Conservation (phyloP, 2,888 invertebrate species). For the Mechanitis messenoides region DNA sequence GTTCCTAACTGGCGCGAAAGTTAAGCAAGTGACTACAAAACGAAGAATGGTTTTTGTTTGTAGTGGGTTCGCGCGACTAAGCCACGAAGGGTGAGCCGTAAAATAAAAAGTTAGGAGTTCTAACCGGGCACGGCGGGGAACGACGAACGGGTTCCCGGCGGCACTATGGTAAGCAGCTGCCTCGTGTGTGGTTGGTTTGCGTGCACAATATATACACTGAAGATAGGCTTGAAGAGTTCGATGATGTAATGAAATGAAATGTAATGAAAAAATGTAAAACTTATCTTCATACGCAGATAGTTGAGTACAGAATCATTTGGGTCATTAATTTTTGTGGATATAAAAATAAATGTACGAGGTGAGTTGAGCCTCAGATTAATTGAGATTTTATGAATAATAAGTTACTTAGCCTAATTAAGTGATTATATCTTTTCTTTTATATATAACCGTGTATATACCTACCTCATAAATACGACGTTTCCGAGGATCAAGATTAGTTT, state of each 20-base stretch:
- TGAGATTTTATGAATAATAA: not conserved
- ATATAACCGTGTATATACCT: not conserved
- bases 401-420: not conserved
- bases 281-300: too few species aligned
- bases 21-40: slow-evolving; percentile 42
- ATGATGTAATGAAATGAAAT: too few species aligned
- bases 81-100: slow-evolving; percentile 67
- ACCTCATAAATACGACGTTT: not conserved
- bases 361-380: too few species aligned
- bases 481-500: slow-evolving; percentile 1
- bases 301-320: slow-evolving; percentile 5
- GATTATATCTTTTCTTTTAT: not conserved
- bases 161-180: slow-evolving; percentile 51
- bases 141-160: slow-evolving; percentile 64
- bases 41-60: slow-evolving; percentile 38
- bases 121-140: slow-evolving; percentile 70
- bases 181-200: not conserved
- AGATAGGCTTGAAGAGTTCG: not conserved
- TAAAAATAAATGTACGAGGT: not conserved
- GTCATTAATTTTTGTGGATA: slow-evolving; percentile 15
- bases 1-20: slow-evolving; percentile 45
- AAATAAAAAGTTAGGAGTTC: slow-evolving; percentile 74
- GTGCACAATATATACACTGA: not conserved
- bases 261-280: too few species aligned
- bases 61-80: slow-evolving; percentile 69